Conservation (phyloP, 2,888 invertebrate genomes). For the Philonicus albiceps region DNA sequence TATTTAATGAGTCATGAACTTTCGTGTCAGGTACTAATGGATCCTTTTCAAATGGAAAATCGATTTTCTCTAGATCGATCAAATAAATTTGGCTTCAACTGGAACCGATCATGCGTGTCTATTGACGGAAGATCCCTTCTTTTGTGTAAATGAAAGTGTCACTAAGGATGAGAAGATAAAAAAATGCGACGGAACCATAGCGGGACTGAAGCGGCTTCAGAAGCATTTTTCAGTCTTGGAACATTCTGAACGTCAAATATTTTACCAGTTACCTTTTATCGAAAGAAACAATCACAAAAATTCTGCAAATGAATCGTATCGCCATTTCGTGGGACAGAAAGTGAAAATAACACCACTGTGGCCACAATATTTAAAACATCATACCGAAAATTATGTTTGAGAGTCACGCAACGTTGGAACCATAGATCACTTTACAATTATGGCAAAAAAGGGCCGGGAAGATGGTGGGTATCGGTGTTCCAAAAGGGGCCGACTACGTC, state of each 20-base stretch:
- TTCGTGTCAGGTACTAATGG: constrained; percentile 9
- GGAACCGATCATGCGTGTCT: neutral
- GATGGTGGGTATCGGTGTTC: neutral
- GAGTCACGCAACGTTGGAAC: neutral
- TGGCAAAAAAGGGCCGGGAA: neutral
- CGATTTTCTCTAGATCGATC: constrained; percentile 2
- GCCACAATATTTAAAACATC: neutral
- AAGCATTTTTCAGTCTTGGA: neutral
- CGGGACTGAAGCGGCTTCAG: neutral
- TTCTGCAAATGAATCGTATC: neutral
- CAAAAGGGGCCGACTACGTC: neutral
- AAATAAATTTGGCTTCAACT: neutral
- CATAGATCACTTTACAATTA: neutral
- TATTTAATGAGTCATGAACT: constrained; percentile 18
- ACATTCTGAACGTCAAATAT: neutral
- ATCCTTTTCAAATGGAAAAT: constrained; percentile 8
- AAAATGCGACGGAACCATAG: neutral
- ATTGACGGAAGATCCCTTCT: neutral
- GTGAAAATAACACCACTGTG: neutral
- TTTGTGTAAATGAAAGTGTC: neutral
- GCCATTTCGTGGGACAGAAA: neutral
- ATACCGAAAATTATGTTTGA: neutral
- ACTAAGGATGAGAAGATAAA: neutral
- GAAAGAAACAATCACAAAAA: neutral
- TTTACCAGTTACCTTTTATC: neutral